Conservation (phyloP, 2,797 vertebrate species). For the Sebastes alutus region DNA sequence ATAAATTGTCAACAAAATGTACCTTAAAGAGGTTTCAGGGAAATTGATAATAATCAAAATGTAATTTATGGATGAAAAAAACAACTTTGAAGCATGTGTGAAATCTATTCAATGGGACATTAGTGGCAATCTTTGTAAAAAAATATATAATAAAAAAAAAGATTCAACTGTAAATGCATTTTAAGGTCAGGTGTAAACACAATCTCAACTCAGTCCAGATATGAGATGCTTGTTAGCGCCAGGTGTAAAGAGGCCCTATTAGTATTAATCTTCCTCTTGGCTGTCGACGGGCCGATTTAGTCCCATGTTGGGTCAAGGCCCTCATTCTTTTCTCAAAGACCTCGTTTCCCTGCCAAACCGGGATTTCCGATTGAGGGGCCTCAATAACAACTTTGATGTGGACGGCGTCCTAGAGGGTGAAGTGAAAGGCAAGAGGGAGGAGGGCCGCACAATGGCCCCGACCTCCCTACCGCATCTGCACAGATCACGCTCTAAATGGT, state of each 20-base stretch:
- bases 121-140: not conserved
- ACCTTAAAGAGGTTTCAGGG: not conserved
- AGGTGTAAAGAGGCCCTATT: conserved; percentile 47
- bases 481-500: conserved; percentile 77
- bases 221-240: conserved; percentile 23
- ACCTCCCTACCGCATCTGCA: conserved; percentile 80
- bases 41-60: not conserved
- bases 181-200: conserved; percentile 8
- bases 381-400: conserved; percentile 83
- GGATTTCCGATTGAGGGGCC: conserved; percentile 78
- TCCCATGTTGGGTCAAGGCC: conserved; percentile 73
- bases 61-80: not conserved
- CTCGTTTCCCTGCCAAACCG: conserved; percentile 76
- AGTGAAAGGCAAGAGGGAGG: conserved; percentile 69
- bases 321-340: conserved; percentile 71
- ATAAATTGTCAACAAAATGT: too few species aligned
- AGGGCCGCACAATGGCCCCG: conserved; percentile 68
- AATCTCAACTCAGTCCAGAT: conserved; percentile 11
- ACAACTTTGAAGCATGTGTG: not conserved
- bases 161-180: not conserved
- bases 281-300: conserved; percentile 48
- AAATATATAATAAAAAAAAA: too few species aligned
- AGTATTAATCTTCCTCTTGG: conserved; percentile 64
- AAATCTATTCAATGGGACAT: not conserved
- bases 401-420: conserved; percentile 64